Evolutionary conservation across 2,888 invertebrate species (phyloP), one percentile per base, ranked within the genome.

Genomic region (Volucella inanis): DNA sequence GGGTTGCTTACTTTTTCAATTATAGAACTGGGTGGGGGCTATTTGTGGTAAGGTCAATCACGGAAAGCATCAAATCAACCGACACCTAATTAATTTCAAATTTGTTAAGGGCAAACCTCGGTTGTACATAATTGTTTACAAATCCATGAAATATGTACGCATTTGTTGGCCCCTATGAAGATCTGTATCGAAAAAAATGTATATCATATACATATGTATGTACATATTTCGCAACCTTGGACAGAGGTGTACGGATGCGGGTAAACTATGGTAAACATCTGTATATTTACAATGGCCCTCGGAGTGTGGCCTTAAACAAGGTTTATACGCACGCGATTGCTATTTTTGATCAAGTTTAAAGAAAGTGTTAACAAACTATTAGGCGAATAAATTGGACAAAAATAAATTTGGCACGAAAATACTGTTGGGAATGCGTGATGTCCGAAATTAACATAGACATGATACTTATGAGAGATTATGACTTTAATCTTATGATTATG

Each of bases 31-130:
- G 64, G 31, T 15, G 18, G 11, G 41, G 41, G n/a, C 55, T 49
- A 43, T 64, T 64, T 12, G 64, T 38, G 43, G 12, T 57, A 70
- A 70, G 70, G 70, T 70, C 4, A 15, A 43, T 43, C 43, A 18
- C 3, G 6, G 22, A 22, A 54, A 14, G 14, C 15, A 10, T 52
- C 12, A 68, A 43, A 55, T 54, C 31, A 14, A 1, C 4, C 38
- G 9, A 6, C 6, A 31, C 6, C 31, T 4, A 62, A 62, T 62
- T 68, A 38, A 47, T 47, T 45, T 68, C 12, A 45, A 70, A 57
- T 68, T 47, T 31, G 39, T 38, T 38, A 45, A 55, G 67, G 67
- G 14, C 67, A 68, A 68, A 68, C 45, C 54, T 55, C 31, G 9
- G 14, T 15, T 22, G 9, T 11, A 18, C 9, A 22, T 22, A 22